phyloP scores from a whole-genome alignment of 2,888 invertebrate species.

The Aquatica leii region DNA sequence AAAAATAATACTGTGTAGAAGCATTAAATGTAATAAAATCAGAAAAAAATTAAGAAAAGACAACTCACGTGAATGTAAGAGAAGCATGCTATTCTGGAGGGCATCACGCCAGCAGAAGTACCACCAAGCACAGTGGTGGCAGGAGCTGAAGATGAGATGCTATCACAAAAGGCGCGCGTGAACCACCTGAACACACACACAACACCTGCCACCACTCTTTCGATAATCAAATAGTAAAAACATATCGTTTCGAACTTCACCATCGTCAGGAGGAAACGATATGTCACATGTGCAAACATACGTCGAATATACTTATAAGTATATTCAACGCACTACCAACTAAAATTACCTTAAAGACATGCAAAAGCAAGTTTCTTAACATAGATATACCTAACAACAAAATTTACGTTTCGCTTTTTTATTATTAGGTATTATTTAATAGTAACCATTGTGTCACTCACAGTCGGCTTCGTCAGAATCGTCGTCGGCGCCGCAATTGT shows the following conservation, averaged over 20 bases:
- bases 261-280: not conserved
- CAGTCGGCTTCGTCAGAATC: constrained; percentile 80
- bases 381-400: constrained; percentile 34
- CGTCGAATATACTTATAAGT: not conserved
- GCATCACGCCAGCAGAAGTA: constrained; percentile 56
- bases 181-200: constrained; percentile 55
- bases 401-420: constrained; percentile 42
- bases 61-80: constrained; percentile 53
- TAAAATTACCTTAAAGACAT: no score
- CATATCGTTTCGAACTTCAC: constrained; percentile 20
- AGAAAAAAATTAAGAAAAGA: constrained; percentile 32
- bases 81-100: constrained; percentile 50
- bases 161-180: constrained; percentile 49
- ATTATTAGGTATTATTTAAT: constrained; percentile 41
- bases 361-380: constrained; percentile 21
- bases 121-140: constrained; percentile 57
- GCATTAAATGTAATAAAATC: no score
- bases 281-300: constrained; percentile 14
- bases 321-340: no score
- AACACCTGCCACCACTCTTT: constrained; percentile 49
- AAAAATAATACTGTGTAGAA: not conserved
- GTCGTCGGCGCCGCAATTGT: constrained; percentile 86
- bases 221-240: constrained; percentile 23
- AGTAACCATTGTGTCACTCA: constrained; percentile 67
- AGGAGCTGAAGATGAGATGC: constrained; percentile 49